Evolutionary conservation across 2,888 invertebrate genomes (phyloP).

Genomic region (Drosophila mulleri): DNA sequence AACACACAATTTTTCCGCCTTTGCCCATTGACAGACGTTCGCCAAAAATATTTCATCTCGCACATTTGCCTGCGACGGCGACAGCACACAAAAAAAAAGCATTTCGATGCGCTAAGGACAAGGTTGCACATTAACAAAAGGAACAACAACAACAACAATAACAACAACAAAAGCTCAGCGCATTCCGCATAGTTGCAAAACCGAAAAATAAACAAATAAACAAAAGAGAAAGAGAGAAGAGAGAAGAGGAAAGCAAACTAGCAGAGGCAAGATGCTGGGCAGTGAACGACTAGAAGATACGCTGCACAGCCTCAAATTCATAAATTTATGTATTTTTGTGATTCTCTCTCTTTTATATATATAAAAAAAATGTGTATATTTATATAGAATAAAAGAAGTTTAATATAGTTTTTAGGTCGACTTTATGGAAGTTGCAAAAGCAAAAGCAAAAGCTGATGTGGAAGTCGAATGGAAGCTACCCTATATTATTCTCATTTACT

Average conservation of each 20-base stretch:
- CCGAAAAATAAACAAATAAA: constrained; percentile 68
- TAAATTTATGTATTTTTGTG: too few relatives aligned
- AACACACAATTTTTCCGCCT: constrained; percentile 14
- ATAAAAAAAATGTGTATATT: too few relatives aligned
- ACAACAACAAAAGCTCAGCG: constrained; percentile 20
- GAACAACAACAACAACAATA: constrained; percentile 13
- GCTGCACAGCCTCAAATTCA: not conserved
- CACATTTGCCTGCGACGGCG: constrained; percentile 39
- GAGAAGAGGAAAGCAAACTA: constrained; percentile 8
- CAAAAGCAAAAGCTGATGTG: too few relatives aligned
- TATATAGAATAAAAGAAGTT: too few relatives aligned
- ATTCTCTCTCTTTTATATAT: too few relatives aligned
- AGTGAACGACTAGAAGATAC: not conserved
- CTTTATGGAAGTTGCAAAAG: too few relatives aligned
- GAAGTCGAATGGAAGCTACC: too few relatives aligned
- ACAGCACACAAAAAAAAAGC: constrained; percentile 38
- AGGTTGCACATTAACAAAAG: constrained; percentile 51
- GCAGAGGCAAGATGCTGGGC: not conserved
- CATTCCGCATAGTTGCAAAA: constrained; percentile 70
- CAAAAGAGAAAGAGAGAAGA: constrained; percentile 24
- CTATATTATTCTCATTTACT: too few relatives aligned
- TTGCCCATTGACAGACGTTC: constrained; percentile 35
- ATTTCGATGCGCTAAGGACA: constrained; percentile 74
- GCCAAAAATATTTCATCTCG: constrained; percentile 53
- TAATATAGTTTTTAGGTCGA: too few relatives aligned